A percentile compares a stretch with the other conserved stretches of the same genome.
Conservation (phyloP, 2,888 invertebrate species). For the Bedellia somnulentella region DNA sequence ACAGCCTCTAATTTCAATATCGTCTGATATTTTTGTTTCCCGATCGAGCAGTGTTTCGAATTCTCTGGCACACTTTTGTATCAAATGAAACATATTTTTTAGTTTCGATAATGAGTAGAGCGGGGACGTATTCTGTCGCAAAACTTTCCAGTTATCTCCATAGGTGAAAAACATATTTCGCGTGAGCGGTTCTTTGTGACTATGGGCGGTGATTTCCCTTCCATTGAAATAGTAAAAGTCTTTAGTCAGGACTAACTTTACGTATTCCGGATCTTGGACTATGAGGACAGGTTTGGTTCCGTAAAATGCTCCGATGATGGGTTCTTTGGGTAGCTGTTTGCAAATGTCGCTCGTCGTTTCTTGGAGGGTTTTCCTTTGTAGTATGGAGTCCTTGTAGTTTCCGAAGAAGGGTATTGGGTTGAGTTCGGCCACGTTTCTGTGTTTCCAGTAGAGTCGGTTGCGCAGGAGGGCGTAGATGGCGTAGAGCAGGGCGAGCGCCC, state of each 20-base stretch:
- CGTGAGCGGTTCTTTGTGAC: slow-evolving; percentile 13
- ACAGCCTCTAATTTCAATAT: slow-evolving; percentile 12
- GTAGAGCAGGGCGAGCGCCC: too few species aligned
- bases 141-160: slow-evolving; percentile 17
- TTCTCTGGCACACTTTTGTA: slow-evolving; percentile 13
- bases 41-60: slow-evolving; percentile 13
- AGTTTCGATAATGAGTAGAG: slow-evolving; percentile 17
- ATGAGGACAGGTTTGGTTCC: slow-evolving; percentile 11
- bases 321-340: slow-evolving; percentile 7
- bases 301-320: slow-evolving; percentile 8
- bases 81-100: slow-evolving; percentile 19
- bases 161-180: slow-evolving; percentile 16
- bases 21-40: slow-evolving; percentile 6
- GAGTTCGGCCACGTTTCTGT: background rate
- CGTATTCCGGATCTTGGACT: slow-evolving; percentile 15
- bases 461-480: too few species aligned
- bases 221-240: slow-evolving; percentile 18
- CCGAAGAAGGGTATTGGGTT: slow-evolving; percentile 1
- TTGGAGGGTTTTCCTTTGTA: background rate
- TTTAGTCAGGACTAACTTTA: slow-evolving; percentile 17
- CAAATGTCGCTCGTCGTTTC: slow-evolving; percentile 6
- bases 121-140: slow-evolving; percentile 17
- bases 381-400: slow-evolving; percentile 1
- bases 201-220: slow-evolving; percentile 14
- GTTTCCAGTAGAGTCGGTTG: slow-evolving; percentile 4